Conservation (phyloP, 1,140 invertebrate genomes). For the Trichomalopsis sarcophagae region DNA sequence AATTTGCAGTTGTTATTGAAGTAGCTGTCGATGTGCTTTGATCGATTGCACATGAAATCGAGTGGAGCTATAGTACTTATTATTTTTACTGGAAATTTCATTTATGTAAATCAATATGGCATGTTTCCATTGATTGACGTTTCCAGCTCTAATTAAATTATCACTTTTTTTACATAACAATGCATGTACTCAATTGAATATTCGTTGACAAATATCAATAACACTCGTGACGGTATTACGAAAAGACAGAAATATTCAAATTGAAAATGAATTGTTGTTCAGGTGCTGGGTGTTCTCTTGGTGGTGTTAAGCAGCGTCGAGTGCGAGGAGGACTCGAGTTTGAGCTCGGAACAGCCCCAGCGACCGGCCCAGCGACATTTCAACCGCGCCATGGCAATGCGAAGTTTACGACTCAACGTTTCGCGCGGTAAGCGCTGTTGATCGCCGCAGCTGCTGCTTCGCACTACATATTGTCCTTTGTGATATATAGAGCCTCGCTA, state of each 20-base stretch:
- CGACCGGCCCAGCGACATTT: constrained; percentile 86
- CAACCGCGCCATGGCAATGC: constrained; percentile 90
- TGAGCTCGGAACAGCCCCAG: constrained; percentile 77
- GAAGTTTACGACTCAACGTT: constrained; percentile 80
- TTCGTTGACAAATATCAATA: too few species aligned
- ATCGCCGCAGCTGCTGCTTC: constrained; percentile 40
- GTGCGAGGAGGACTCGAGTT: constrained; percentile 75
- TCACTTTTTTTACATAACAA: too few species aligned
- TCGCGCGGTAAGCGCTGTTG: constrained; percentile 73
- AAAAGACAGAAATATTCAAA: too few species aligned
- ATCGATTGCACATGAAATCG: too few species aligned
- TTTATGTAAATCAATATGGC: too few species aligned
- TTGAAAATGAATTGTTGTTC: constrained; percentile 55
- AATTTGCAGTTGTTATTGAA: constrained; percentile 57
- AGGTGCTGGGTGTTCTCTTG: constrained; percentile 86
- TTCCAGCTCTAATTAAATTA: too few species aligned
- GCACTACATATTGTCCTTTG: constrained; percentile 8
- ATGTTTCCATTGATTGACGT: too few species aligned
- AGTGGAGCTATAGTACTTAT: too few species aligned
- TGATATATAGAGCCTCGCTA: not conserved
- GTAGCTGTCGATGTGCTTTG: too few species aligned
- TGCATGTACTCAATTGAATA: too few species aligned
- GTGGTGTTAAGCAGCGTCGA: constrained; percentile 84
- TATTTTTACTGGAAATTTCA: too few species aligned
- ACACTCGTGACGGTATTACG: too few species aligned